Evolutionary conservation across 2,113 vertebrate species (phyloP), one percentile per base, ranked within the genome.

Genomic region (Motacilla tschutschensis): DNA sequence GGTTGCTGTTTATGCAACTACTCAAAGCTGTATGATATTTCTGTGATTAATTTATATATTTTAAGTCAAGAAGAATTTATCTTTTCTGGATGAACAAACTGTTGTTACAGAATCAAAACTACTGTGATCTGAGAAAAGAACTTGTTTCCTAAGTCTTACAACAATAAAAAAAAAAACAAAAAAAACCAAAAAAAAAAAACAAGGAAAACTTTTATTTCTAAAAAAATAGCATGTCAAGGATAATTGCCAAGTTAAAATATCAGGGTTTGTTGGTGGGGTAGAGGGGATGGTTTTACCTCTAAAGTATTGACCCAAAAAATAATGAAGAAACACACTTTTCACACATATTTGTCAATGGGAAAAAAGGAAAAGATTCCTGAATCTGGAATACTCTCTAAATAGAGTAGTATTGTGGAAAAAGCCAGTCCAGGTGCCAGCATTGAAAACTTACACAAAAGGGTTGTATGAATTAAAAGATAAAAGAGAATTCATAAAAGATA

Each of bases 161-260:
- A 41, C 5, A 51, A 26, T 9, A 8, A 47, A 65, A 26, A 71
- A n/a, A 28, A 14, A 6, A 24, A 38, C 21, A 14, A 22, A 14
- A 6, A 24, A 38, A n/a, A n/a, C n/a, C n/a, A n/a, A 8, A 47
- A 65, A 26, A 71, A n/a, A 28, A 14, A 6, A 24, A 38, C 21
- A 14, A 22, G 1, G 12, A 35, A 71, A 59, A 10, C 3, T 19
- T 25, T 38, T 40, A 48, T 76, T 73, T 41, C 2, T 48, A 48
- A 0, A 46, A 48, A 64, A 41, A 28, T 21, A 35, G 0, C 4
- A 28, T 1, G 0, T 13, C 20, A 41, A 63, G 6, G 2, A 38
- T 51, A 57, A 69, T 21, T 29, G 8, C 3, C 11, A 58, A 54
- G 11, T 7, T 57, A 18, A 79, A 71, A 65, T 5, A 14, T 26